Base-by-base conservation (phyloP, 2,888 invertebrate genomes). In the Ennomos erosarius region DNA sequence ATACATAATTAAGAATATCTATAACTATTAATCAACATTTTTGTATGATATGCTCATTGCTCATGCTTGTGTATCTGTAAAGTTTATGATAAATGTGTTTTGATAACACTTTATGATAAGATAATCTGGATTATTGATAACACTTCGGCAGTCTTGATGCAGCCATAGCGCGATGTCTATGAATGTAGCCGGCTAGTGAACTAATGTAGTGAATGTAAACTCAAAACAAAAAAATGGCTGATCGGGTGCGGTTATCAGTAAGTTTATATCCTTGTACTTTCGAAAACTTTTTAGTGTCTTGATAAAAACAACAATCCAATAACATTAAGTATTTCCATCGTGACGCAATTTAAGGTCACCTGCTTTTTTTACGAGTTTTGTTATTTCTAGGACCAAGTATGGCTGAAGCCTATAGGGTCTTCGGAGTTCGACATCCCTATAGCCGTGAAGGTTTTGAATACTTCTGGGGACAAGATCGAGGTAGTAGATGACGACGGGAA, bases 401-500 rank as follows among this genome's bases (percentile, higher is more conserved):
- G 99, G 99, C 93, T 98, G 53, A 96, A 96, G 79, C 96, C 96
- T 51, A 92, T 93, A 46, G 90, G 92, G 1, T 93, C 92, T 39
- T 93, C 94, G 0, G 97, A 97, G 82, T 98, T 98, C 79, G 95
- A 97, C 65, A 95, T 98, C 50, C 97, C 98, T 0, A 93, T 97
- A 67, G 98, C 98, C 11, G 98, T 96, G 11, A 95, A 96, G 76
- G 95, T 99, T 13, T 89, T 97, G 34, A 95, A 95, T 50, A 95
- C 95, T 12, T 96, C 97, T 64, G 95, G 95, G 40, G 95, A 95
- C 44, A 94, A 95, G 67, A 94, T 98, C 8, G 94, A 96, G 81
- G 95, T 98, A 10, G 88, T 94, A 69, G 97, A 98, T 85, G 98
- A 98, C 81, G 96, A 97, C 74, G 97, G 96, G 11, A 95, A 95